Evolutionary conservation across 2,797 vertebrate genomes (phyloP).

Genomic region (Acrocephalus scirpaceus): DNA sequence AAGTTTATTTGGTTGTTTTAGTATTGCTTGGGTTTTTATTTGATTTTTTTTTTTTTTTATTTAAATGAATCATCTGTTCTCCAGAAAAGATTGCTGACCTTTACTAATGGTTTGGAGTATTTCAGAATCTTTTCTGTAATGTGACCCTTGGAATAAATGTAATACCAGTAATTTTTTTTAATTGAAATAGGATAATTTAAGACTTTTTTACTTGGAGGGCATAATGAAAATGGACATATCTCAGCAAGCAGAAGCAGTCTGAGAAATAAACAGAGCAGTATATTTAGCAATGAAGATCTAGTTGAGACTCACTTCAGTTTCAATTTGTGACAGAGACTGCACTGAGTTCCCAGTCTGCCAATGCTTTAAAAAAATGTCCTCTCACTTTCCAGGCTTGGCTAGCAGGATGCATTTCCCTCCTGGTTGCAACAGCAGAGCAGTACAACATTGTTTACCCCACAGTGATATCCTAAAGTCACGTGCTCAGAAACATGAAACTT

Average conservation of each 20-base stretch:
- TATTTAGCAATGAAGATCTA: background rate
- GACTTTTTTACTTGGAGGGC: background rate
- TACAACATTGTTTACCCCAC: background rate
- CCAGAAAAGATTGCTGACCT: background rate
- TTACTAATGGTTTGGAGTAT: background rate
- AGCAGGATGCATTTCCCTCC: background rate
- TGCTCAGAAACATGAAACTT: background rate
- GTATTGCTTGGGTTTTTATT: background rate
- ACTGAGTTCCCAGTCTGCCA: background rate
- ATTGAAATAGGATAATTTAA: background rate
- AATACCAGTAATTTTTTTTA: background rate
- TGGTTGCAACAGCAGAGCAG: background rate
- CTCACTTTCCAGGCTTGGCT: background rate
- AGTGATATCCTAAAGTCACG: background rate
- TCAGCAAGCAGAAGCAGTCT: background rate
- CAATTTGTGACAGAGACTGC: background rate
- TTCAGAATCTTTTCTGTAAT: background rate
- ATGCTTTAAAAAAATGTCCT: background rate
- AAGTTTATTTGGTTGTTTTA: background rate
- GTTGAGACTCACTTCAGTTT: fast-evolving
- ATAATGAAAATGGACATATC: background rate
- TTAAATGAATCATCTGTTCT: background rate
- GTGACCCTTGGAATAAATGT: background rate
- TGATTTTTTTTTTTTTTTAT: background rate
- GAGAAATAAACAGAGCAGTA: background rate